phyloP scores from a whole-genome alignment of 1,140 invertebrate species.

The Parapsyche elsis region DNA sequence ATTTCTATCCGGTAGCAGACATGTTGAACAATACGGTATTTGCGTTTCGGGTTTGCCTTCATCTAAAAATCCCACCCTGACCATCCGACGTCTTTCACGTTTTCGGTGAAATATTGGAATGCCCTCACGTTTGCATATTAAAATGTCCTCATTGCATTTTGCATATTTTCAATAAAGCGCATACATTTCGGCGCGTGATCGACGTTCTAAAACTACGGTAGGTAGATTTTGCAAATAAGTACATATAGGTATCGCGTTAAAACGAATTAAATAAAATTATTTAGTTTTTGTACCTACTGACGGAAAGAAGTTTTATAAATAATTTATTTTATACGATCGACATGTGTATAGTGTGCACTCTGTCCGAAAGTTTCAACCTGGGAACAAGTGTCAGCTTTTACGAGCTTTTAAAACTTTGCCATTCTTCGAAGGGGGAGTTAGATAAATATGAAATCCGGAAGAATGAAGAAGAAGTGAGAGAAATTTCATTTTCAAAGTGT shows the following conservation, averaged over 20 bases:
- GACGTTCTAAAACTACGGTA: no score
- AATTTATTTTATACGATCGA: no score
- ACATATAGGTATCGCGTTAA: no score
- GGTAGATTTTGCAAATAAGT: no score
- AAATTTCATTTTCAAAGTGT: no score
- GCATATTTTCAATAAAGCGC: slow-evolving; percentile 29
- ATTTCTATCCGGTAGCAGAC: no score
- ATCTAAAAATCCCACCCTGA: background rate
- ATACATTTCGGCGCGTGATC: slow-evolving; percentile 5
- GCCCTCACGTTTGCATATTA: slow-evolving; percentile 29
- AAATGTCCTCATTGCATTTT: slow-evolving; percentile 30
- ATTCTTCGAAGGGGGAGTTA: slow-evolving; percentile 7
- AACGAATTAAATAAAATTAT: no score
- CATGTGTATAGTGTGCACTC: background rate
- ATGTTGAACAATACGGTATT: background rate
- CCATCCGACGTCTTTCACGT: slow-evolving; percentile 13
- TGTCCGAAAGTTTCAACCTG: background rate
- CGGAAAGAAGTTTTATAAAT: no score
- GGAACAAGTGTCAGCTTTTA: slow-evolving; percentile 48
- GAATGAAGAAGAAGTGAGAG: no score
- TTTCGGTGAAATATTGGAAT: slow-evolving; percentile 25
- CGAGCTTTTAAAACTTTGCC: slow-evolving; percentile 45
- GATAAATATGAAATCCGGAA: no score
- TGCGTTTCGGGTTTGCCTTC: slow-evolving; percentile 8
- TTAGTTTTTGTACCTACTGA: no score